These are phyloP conservation scores for Xanthia icteritia DNA, from an alignment of 2,888 invertebrate genomes.

Conservation along the genomic window DNA sequence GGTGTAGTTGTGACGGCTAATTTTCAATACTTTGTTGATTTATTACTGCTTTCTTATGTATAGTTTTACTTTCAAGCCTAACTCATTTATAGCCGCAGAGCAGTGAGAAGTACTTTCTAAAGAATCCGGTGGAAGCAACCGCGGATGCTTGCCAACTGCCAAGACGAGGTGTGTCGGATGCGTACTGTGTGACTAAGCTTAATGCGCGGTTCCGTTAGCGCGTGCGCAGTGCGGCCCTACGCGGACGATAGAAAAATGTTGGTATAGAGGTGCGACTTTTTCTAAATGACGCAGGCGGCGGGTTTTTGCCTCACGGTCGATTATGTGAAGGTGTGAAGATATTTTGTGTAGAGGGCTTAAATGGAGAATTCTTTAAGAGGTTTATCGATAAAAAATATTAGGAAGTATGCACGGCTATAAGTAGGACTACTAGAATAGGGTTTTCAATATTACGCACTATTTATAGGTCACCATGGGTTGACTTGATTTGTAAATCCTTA, in stretches of 20 bases:
- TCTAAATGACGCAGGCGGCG: slow-evolving; percentile 27
- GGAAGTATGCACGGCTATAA: background rate
- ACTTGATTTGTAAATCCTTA: background rate
- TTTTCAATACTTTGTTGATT: background rate
- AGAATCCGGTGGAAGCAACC: slow-evolving; percentile 82
- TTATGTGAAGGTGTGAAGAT: slow-evolving; percentile 52
- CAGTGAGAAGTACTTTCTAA: slow-evolving; percentile 74
- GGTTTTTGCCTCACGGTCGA: slow-evolving; percentile 35
- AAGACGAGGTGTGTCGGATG: slow-evolving; percentile 69
- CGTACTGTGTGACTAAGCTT: slow-evolving; percentile 79
- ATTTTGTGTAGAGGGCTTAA: slow-evolving; percentile 34
- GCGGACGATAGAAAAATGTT: slow-evolving; percentile 52
- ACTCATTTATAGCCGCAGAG: slow-evolving; percentile 40
- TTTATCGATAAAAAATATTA: background rate
- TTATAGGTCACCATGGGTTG: background rate
- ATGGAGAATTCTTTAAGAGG: slow-evolving; percentile 27
- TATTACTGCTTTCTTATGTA: slow-evolving; percentile 22
- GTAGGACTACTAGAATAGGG: background rate
- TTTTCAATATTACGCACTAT: background rate
- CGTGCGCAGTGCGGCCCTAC: slow-evolving; percentile 71
- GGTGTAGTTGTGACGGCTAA: background rate
- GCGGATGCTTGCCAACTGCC: slow-evolving; percentile 64
- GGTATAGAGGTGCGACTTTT: slow-evolving; percentile 55
- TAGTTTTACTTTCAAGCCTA: slow-evolving; percentile 44
- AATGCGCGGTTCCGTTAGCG: slow-evolving; percentile 82